These are phyloP conservation scores for Yponomeuta evonymella DNA, from an alignment of 2,888 invertebrate genomes.

Conservation along the genomic window DNA sequence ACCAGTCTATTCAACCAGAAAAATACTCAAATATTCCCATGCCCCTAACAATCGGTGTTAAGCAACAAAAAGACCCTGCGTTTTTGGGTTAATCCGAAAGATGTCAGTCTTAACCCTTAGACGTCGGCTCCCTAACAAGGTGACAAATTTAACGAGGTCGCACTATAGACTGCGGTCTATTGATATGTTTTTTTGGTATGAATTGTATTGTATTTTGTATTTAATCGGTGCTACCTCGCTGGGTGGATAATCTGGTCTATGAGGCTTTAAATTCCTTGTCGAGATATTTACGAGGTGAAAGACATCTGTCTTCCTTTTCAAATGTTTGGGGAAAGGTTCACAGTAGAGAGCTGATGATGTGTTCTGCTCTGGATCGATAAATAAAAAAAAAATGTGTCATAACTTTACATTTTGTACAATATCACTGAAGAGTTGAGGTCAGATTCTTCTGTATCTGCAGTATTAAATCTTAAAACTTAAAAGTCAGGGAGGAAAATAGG, in stretches of 20 bases:
- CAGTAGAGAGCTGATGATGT: too few species aligned
- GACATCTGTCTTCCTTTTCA: not conserved
- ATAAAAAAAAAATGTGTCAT: too few species aligned
- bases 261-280: not conserved
- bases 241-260: not conserved
- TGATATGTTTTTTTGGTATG: constrained; percentile 31
- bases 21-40: constrained; percentile 61
- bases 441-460: too few species aligned
- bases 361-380: too few species aligned
- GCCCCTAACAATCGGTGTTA: constrained; percentile 28
- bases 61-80: constrained; percentile 33
- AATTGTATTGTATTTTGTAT: constrained; percentile 35
- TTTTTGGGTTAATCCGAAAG: constrained; percentile 50
- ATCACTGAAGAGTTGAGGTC: too few species aligned
- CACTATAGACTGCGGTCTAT: constrained; percentile 25
- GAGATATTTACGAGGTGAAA: not conserved
- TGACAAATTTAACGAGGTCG: constrained; percentile 44
- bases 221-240: constrained; percentile 20
- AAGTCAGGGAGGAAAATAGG: too few species aligned
- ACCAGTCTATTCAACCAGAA: constrained; percentile 55
- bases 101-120: constrained; percentile 43
- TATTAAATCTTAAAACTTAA: too few species aligned
- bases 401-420: too few species aligned
- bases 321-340: too few species aligned
- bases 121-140: constrained; percentile 32